Base-by-base conservation (phyloP, 2,888 invertebrate genomes). In the Synergus gifuensis region DNA sequence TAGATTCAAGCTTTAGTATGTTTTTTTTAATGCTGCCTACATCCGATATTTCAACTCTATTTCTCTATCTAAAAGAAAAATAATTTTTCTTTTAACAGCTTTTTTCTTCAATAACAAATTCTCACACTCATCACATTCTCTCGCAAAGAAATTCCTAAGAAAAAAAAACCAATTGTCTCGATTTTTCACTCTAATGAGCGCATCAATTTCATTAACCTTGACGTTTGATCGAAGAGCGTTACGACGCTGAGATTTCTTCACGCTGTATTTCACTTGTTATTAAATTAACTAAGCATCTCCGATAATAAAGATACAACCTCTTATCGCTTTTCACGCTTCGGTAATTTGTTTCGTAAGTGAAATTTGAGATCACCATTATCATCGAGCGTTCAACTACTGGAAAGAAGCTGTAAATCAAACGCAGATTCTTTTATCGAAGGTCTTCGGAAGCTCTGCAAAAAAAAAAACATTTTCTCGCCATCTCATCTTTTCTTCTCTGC, bases 81-180 rank as follows among this genome's bases (percentile, higher is more conserved):
- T 40, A 8, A 64, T 40, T 64, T 64, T 64, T 64, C 63, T 64
- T 14, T 36, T 64, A 60, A 60, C 22, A 60, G 60, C 60, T 16
- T 60, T 18, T 60, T 22, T 60, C 18, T 60, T n/a, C 18, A 22
- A 44, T 44, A 44, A 44, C 44, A 9, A 44, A 44, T 44, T 44
- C 11, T 44, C 44, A 2, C 44, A 44, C 11, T 44, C 11, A 44
- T 11, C 60, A 58, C 62, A 18, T 62, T 62, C 11, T 62, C 22
- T 62, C 16, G 58, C 14, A 58, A n/a, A n/a, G 5, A 36, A 36
- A 36, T 36, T 36, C 36, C 7, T 4, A 36, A 58, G 16, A 63
- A 63, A 12, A 36, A 36, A 63, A 28, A 36, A 63, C 63, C 40
- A 36, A 28, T 36, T 63, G 42, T 44, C n/a, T 12, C 18, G 40